Percentiles rank a stretch among this genome's conserved stretches.
phyloP scores from a whole-genome alignment of 2,797 vertebrate genomes.

The Gymnopithys bicolor region DNA sequence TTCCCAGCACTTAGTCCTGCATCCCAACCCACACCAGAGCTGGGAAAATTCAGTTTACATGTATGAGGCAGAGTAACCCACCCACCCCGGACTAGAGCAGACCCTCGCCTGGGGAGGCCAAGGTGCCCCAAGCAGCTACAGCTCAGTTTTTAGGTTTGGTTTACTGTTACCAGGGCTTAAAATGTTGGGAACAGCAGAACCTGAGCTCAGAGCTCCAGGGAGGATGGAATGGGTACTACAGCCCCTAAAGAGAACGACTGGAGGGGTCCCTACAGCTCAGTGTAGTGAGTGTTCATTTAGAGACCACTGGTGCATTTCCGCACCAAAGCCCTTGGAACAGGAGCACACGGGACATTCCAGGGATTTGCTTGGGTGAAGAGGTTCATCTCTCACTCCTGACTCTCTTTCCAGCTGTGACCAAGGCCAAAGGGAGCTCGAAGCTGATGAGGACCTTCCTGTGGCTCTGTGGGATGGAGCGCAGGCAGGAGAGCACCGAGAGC shows the following conservation, averaged over 20 bases:
- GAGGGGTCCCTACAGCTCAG: not conserved
- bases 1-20: fast-evolving
- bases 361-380: not conserved
- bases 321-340: not conserved
- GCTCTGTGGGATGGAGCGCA: conserved; percentile 90
- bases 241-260: fast-evolving
- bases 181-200: not conserved
- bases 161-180: fast-evolving
- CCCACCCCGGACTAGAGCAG: not conserved
- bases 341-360: not conserved
- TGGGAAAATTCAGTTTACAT: not conserved
- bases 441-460: conserved; percentile 82
- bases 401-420: not conserved
- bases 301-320: not conserved
- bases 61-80: not conserved
- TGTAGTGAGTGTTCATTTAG: fast-evolving
- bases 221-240: not conserved
- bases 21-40: not conserved
- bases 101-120: not conserved
- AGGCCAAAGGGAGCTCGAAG: conserved; percentile 19
- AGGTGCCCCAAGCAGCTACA: not conserved
- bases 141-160: not conserved
- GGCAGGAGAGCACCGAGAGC: not conserved
- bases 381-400: not conserved
- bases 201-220: not conserved